A percentile compares a stretch with the other conserved stretches of the same genome.
phyloP scores from a whole-genome alignment of 1,140 invertebrate species.

The Caenorhabditis inopinata region DNA sequence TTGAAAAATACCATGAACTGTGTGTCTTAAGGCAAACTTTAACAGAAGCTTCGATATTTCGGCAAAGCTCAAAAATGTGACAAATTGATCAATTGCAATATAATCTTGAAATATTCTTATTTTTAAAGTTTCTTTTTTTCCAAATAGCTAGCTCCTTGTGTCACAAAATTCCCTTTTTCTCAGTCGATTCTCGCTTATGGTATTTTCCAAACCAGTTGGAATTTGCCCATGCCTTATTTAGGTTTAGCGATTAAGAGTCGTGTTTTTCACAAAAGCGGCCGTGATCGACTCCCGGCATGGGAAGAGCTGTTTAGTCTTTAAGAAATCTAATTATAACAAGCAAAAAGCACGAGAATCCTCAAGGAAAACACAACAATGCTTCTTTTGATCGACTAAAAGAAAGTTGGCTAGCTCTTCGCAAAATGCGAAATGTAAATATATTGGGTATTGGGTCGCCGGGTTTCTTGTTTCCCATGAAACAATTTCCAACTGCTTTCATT shows the following conservation, averaged over 20 bases:
- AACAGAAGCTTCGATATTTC: too few species aligned
- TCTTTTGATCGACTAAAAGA: not conserved
- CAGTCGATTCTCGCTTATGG: too few species aligned
- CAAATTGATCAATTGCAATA: too few species aligned
- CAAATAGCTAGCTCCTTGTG: too few species aligned
- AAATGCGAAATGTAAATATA: constrained; percentile 18
- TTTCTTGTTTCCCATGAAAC: constrained; percentile 18
- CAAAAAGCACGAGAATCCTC: not conserved
- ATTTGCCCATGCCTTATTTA: constrained; percentile 20
- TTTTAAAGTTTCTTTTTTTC: too few species aligned
- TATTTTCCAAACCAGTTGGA: too few species aligned
- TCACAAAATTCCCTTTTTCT: too few species aligned
- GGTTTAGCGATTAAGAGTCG: constrained; percentile 75
- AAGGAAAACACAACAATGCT: constrained; percentile 3
- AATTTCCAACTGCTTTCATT: too few species aligned
- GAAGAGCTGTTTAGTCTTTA: constrained; percentile 68
- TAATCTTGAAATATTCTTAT: too few species aligned
- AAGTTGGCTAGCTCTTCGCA: constrained; percentile 1
- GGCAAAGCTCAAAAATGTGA: too few species aligned
- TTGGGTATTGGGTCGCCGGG: not conserved
- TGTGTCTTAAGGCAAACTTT: too few species aligned
- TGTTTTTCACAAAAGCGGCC: constrained; percentile 80
- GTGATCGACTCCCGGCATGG: constrained; percentile 82
- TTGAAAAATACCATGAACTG: too few species aligned
- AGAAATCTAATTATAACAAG: not conserved